Conservation (phyloP, 1,140 invertebrate species). For the Monochamus saltuarius region DNA sequence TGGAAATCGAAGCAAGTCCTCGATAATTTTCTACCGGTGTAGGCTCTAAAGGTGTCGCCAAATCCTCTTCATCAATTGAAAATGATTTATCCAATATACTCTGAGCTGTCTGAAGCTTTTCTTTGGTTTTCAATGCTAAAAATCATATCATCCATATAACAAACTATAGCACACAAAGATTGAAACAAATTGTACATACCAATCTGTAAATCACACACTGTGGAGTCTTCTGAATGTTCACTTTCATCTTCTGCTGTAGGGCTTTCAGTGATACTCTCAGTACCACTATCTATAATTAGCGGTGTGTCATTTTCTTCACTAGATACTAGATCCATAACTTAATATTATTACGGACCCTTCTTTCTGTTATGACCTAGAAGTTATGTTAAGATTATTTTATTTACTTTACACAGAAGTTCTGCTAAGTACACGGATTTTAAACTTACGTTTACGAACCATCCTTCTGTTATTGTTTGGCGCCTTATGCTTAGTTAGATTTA, state of each 20-base stretch:
- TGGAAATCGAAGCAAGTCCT: conserved; percentile 12
- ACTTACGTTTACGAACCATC: conserved; percentile 39
- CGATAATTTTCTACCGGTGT: conserved; percentile 23
- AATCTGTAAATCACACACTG: conserved; percentile 35
- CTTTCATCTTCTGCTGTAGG: conserved; percentile 38
- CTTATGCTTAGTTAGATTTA: too few relatives aligned
- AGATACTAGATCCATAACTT: conserved; percentile 40
- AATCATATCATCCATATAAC: background rate
- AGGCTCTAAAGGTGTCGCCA: conserved; percentile 37
- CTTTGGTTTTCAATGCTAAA: background rate
- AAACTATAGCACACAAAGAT: conserved; percentile 7
- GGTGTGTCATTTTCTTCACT: conserved; percentile 40
- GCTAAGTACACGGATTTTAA: background rate
- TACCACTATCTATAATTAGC: conserved; percentile 42
- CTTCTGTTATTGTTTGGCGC: conserved; percentile 7
- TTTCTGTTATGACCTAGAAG: conserved; percentile 33
- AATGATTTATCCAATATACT: conserved; percentile 43
- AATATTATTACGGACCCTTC: conserved; percentile 25
- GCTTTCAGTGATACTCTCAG: conserved; percentile 41
- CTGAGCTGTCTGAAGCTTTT: conserved; percentile 14
- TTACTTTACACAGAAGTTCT: background rate
- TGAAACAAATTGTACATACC: conserved; percentile 21
- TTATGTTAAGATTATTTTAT: conserved; percentile 5
- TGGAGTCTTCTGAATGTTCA: conserved; percentile 36
- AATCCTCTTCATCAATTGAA: conserved; percentile 43